Evolutionary conservation across 2,888 invertebrate genomes (phyloP).

Genomic region (Polyommatus icarus): DNA sequence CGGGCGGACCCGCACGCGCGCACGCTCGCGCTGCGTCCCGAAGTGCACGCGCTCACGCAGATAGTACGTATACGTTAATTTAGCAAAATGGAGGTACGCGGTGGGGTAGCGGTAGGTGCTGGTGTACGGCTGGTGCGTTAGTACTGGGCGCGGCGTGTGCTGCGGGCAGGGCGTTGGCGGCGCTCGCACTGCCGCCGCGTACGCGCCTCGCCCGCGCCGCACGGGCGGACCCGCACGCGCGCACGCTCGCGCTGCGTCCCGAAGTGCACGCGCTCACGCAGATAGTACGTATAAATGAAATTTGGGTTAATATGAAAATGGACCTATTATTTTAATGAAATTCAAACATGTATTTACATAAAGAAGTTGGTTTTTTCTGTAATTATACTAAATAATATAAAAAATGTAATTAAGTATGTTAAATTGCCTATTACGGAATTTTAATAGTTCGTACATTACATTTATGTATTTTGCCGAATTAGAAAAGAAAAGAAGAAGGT

Average conservation of each 20-base stretch:
- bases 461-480: no score
- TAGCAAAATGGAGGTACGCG: slow-evolving; percentile 57
- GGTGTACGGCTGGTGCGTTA: slow-evolving; percentile 86
- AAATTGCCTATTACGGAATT: no score
- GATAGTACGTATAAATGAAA: slow-evolving; percentile 85
- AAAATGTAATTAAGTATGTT: no score
- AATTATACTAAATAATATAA: no score
- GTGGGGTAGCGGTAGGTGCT: slow-evolving; percentile 71
- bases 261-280: slow-evolving; percentile 94
- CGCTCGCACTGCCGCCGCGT: slow-evolving; percentile 89
- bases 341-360: no score
- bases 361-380: no score
- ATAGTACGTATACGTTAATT: slow-evolving; percentile 80
- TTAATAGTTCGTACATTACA: no score
- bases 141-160: slow-evolving; percentile 92
- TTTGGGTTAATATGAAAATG: background rate
- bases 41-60: slow-evolving; percentile 92
- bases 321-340: no score
- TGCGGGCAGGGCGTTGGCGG: slow-evolving; percentile 85
- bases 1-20: slow-evolving; percentile 88
- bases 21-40: slow-evolving; percentile 89
- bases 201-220: slow-evolving; percentile 86
- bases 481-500: no score
- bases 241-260: slow-evolving; percentile 88
- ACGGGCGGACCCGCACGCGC: slow-evolving; percentile 87